Percentiles rank a stretch among this genome's conserved stretches.
Conservation (phyloP, 2,888 invertebrate species). For the Dynastes tityus region DNA sequence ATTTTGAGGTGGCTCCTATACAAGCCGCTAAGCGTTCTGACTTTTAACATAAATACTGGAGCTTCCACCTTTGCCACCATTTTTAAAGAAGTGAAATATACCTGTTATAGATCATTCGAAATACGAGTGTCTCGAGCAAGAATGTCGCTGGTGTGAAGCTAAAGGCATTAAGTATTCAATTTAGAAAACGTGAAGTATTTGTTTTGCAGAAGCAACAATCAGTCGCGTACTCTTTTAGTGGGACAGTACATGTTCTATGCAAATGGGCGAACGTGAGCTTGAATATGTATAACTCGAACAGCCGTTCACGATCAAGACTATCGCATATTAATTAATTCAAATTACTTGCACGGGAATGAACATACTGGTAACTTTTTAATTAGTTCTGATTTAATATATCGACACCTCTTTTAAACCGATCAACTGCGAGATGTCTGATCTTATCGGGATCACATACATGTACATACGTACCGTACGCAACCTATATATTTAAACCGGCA, state of each 20-base stretch:
- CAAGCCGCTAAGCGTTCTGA: too few relatives aligned
- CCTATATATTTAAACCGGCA: too few relatives aligned
- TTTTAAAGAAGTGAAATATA: too few relatives aligned
- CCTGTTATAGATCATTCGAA: too few relatives aligned
- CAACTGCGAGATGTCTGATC: slow-evolving; percentile 46
- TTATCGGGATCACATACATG: slow-evolving; percentile 32
- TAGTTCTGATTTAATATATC: slow-evolving; percentile 61
- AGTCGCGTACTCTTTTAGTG: slow-evolving; percentile 50
- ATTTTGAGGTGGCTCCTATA: too few relatives aligned
- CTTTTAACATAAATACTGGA: too few relatives aligned
- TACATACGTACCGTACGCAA: background rate
- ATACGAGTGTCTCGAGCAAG: background rate
- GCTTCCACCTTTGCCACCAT: too few relatives aligned
- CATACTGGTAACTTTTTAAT: slow-evolving; percentile 59
- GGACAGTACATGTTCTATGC: slow-evolving; percentile 62
- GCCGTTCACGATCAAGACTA: slow-evolving; percentile 58
- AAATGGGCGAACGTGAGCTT: slow-evolving; percentile 63
- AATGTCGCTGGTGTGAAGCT: slow-evolving; percentile 34
- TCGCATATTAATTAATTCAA: slow-evolving; percentile 62
- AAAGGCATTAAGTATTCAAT: slow-evolving; percentile 30
- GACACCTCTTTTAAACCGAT: slow-evolving; percentile 58
- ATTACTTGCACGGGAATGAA: slow-evolving; percentile 62
- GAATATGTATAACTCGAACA: slow-evolving; percentile 63
- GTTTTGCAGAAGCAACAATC: slow-evolving; percentile 42
- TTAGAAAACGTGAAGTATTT: slow-evolving; percentile 36